A percentile compares a stretch with the other conserved stretches of the same genome.
phyloP scores from a whole-genome alignment of 2,888 invertebrate species.

The Agrotis puta region DNA sequence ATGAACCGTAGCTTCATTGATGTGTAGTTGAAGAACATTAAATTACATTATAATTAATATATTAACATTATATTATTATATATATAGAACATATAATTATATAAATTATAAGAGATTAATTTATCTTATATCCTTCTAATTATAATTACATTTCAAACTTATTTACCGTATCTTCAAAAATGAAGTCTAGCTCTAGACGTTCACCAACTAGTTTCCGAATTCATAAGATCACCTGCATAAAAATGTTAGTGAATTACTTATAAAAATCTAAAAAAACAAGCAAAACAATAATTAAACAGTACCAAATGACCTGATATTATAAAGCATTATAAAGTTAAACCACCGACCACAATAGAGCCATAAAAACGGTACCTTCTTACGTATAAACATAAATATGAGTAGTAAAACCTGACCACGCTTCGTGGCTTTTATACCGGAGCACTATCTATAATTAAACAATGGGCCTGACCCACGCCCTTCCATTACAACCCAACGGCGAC shows the following conservation, averaged over 20 bases:
- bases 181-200: too few relatives aligned
- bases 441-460: constrained; percentile 89
- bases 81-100: too few relatives aligned
- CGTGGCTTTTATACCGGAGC: constrained; percentile 75
- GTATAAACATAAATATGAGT: constrained; percentile 73
- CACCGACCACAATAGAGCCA: constrained; percentile 65
- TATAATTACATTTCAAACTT: too few relatives aligned
- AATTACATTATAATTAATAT: too few relatives aligned
- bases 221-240: constrained; percentile 10
- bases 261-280: constrained; percentile 52
- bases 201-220: not conserved
- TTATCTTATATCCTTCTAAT: too few relatives aligned
- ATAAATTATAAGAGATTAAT: too few relatives aligned
- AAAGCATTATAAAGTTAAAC: constrained; percentile 64
- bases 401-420: constrained; percentile 72
- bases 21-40: not conserved
- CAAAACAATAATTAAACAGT: constrained; percentile 60
- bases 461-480: constrained; percentile 81
- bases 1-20: too few relatives aligned
- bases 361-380: constrained; percentile 69
- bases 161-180: too few relatives aligned
- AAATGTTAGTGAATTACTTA: constrained; percentile 21
- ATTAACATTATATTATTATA: too few relatives aligned
- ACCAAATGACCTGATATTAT: constrained; percentile 63
- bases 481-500: constrained; percentile 83